These are phyloP conservation scores for Dorcus hopei DNA, from an alignment of 2,888 invertebrate genomes.

Conservation along the genomic window DNA sequence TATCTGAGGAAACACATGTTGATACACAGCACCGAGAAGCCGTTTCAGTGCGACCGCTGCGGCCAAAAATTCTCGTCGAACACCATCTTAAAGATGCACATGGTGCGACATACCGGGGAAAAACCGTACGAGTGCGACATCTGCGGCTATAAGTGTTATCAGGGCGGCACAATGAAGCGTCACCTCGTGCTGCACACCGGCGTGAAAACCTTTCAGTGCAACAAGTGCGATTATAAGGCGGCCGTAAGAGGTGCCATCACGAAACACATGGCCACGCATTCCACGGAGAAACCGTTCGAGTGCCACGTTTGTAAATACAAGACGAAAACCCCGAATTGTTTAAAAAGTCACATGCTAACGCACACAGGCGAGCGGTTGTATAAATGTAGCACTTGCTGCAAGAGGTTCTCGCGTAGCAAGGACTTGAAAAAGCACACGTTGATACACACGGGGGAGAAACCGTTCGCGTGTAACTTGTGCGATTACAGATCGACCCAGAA, in stretches of 20 bases:
- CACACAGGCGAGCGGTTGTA: conserved; percentile 4
- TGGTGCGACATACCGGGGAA: conserved; percentile 40
- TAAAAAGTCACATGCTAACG: conserved; percentile 1
- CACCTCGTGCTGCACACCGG: conserved; percentile 11
- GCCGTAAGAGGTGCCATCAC: not conserved
- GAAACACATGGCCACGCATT: conserved; percentile 6
- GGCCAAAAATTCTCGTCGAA: conserved; percentile 39
- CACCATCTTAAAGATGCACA: conserved; percentile 37
- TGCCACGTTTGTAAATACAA: conserved; percentile 11
- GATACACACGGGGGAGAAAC: too few species aligned
- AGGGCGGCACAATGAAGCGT: conserved; percentile 1
- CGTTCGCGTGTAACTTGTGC: too few species aligned
- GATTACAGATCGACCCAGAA: too few species aligned
- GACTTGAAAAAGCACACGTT: conserved; percentile 1
- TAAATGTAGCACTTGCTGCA: conserved; percentile 19
- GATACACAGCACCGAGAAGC: conserved; percentile 41
- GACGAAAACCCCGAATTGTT: not conserved
- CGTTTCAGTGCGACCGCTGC: conserved; percentile 42
- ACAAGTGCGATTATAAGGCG: conserved; percentile 3
- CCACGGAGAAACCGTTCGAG: conserved; percentile 5
- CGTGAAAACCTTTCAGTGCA: conserved; percentile 9
- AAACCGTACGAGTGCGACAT: conserved; percentile 51
- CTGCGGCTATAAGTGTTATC: conserved; percentile 43
- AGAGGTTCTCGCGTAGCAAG: conserved; percentile 21
- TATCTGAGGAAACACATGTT: conserved; percentile 38